Conservation (phyloP, 2,797 vertebrate genomes). For the Fundulus diaphanus region DNA sequence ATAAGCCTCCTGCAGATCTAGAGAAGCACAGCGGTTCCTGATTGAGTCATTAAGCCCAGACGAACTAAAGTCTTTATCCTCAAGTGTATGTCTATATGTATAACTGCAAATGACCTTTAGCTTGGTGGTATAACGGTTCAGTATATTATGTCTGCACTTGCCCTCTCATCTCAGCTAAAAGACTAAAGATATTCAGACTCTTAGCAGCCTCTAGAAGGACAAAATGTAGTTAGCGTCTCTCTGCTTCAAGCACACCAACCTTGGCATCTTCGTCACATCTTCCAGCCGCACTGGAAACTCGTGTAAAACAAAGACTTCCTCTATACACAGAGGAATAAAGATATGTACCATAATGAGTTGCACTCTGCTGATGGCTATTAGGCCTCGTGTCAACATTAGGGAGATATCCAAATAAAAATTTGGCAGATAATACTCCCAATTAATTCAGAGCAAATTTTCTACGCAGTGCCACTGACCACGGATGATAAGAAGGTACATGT, state of each 20-base stretch:
- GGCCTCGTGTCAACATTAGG: conserved; percentile 59
- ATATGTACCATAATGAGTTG: conserved; percentile 54
- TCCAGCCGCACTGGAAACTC: conserved; percentile 45
- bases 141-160: conserved; percentile 26
- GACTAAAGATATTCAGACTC: conserved; percentile 41
- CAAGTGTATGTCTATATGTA: conserved; percentile 17
- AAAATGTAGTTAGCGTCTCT: conserved; percentile 32
- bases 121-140: conserved; percentile 17
- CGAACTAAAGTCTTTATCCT: conserved; percentile 24
- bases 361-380: conserved; percentile 62
- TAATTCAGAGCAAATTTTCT: conserved; percentile 57
- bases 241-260: conserved; percentile 18
- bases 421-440: conserved; percentile 53
- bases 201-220: conserved; percentile 28
- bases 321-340: conserved; percentile 41
- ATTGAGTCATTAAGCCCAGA: not conserved
- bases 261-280: conserved; percentile 32
- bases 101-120: conserved; percentile 38
- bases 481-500: conserved; percentile 60
- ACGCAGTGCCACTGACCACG: conserved; percentile 45
- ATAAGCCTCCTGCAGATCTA: conserved; percentile 43
- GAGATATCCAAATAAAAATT: conserved; percentile 63
- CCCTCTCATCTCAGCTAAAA: conserved; percentile 37
- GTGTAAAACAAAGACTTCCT: conserved; percentile 39
- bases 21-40: not conserved